A percentile compares a stretch with the other conserved stretches of the same genome.
phyloP scores from a whole-genome alignment of 92 coral and sea anemone species.

The Meandrina meandrites region DNA sequence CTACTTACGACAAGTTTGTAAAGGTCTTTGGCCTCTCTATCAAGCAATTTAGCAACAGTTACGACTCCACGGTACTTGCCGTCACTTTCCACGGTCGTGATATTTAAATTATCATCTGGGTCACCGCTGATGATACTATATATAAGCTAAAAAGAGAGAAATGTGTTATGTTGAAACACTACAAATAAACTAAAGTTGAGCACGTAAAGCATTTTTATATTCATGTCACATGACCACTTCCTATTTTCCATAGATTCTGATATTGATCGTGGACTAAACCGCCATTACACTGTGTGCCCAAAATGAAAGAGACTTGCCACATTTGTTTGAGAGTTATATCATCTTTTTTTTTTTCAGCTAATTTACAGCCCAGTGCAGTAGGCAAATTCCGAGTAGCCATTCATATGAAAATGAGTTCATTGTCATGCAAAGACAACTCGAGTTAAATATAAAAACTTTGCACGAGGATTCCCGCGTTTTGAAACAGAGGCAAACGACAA shows the following conservation, averaged over 20 bases:
- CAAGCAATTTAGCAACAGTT: conserved; percentile 73
- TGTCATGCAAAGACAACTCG: too few relatives aligned
- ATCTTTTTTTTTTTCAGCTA: too few relatives aligned
- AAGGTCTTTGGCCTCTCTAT: conserved; percentile 76
- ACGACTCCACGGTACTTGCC: conserved; percentile 72
- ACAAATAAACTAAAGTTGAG: not conserved
- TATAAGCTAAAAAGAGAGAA: conserved; percentile 52
- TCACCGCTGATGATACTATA: conserved; percentile 77
- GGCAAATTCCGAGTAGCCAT: too few relatives aligned
- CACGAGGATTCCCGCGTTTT: too few relatives aligned
- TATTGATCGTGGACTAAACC: too few relatives aligned
- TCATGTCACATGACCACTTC: not conserved
- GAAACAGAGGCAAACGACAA: too few relatives aligned
- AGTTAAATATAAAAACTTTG: too few relatives aligned
- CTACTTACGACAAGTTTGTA: conserved; percentile 71
- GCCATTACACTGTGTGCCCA: too few relatives aligned
- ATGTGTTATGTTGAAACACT: not conserved
- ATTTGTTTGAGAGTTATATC: not conserved
- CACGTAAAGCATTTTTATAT: not conserved
- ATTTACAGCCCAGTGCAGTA: too few relatives aligned
- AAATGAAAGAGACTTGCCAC: too few relatives aligned
- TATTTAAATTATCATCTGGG: conserved; percentile 56
- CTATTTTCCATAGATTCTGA: not conserved
- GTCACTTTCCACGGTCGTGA: conserved; percentile 56
- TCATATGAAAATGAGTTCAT: too few relatives aligned